A percentile compares a stretch with the other conserved stretches of the same genome.
phyloP scores from a whole-genome alignment of 2,113 vertebrate species.

The Nothobranchius furzeri region DNA sequence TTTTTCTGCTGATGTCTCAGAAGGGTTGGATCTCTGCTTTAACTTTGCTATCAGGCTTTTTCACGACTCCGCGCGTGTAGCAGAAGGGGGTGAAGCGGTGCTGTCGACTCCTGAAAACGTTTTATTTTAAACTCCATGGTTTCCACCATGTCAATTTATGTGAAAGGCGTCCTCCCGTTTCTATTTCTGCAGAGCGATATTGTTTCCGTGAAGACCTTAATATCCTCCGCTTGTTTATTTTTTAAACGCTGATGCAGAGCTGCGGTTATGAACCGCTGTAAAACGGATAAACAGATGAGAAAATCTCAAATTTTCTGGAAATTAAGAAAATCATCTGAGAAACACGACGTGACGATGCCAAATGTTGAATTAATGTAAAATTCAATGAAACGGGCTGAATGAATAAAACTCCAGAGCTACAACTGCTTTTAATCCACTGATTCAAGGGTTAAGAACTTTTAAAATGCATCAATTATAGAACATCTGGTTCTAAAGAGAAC shows the following conservation, averaged over 20 bases:
- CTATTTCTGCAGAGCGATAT: conserved; percentile 1
- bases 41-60: neutral
- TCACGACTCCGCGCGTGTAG: neutral
- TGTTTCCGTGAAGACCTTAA: conserved; percentile 4
- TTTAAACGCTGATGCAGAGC: neutral
- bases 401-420: too few species aligned
- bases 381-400: too few species aligned
- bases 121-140: neutral
- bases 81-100: neutral
- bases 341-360: neutral
- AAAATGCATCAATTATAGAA: too few species aligned
- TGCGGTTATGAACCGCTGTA: conserved; percentile 2
- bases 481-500: too few species aligned
- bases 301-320: neutral
- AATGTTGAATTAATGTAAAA: too few species aligned
- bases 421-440: too few species aligned
- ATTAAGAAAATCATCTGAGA: neutral
- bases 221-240: neutral
- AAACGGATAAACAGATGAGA: neutral
- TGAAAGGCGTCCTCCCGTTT: conserved; percentile 4
- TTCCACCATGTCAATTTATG: conserved; percentile 2
- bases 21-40: too few species aligned
- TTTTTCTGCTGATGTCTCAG: neutral
- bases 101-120: neutral
- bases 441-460: too few species aligned